Base-by-base conservation (phyloP, 2,888 invertebrate genomes). In the Rhagophthalmus giganteus region DNA sequence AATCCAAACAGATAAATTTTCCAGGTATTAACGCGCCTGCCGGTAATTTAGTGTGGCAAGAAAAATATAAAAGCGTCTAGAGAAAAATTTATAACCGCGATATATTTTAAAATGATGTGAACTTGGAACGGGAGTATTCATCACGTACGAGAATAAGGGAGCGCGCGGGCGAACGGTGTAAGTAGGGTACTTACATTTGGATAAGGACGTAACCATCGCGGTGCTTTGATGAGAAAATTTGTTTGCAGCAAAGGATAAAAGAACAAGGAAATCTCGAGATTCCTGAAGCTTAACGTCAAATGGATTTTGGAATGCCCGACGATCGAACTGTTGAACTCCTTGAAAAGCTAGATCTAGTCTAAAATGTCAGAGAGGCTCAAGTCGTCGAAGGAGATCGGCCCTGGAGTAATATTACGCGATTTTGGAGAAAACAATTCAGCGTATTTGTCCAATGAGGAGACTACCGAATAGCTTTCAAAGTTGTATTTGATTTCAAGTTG, bases 301-400 rank as follows among this genome's bases (percentile, higher is more conserved):
- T 52, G 39, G 45, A 46, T 52, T 52, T 38, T 35, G 52, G 46
- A 52, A 46, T 46, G 45, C 31, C 35, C 28, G 52, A 46, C 31
- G 52, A 46, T 46, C 32, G 41, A 46, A 45, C 31, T 34, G 39
- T 39, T 27, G 40, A 46, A 46, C 40, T 41, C 28, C 34, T 39
- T 35, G 40, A 46, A 38, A 52, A 39, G n/a, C 45, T 31, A 35
- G 52, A 52, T 46, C 40, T 46, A 33, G 46, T 52, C 45, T 52
- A 52, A 46, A 52, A 46, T 52, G 52, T 52, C 52, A 46, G 45
- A 46, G 52, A 27, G 14, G 40, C 28, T 52, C 40, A 52, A 52
- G 33, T 52, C 46, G 46, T 52, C 45, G 45, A 52, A 35, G 40
- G 48, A 27, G 33, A 48, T 48, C 33, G 32, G 11, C 28, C 28